A percentile compares a stretch with the other conserved stretches of the same genome.
phyloP scores from a whole-genome alignment of 2,797 vertebrate species.

The Chlorospingus semifuscus region DNA sequence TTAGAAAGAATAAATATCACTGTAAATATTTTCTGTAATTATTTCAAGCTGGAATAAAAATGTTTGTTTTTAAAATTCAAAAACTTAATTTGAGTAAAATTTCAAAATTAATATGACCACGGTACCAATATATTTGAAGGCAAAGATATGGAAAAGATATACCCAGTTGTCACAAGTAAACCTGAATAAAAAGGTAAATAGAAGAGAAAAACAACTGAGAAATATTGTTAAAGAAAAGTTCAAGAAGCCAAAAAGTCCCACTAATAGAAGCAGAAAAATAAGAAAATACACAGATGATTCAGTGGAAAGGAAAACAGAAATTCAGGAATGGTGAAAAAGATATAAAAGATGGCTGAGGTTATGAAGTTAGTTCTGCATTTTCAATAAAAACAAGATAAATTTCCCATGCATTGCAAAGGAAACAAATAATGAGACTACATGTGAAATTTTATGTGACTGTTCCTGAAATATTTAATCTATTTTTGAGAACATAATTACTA shows the following conservation, averaged over 20 bases:
- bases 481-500: constrained; percentile 25
- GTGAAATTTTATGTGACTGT: not conserved
- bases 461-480: constrained; percentile 19
- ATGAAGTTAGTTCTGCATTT: not conserved
- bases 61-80: not conserved
- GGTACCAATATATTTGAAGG: not conserved
- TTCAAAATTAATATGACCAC: not conserved
- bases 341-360: not conserved
- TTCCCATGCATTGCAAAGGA: not conserved
- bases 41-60: not conserved
- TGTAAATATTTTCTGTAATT: not conserved
- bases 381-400: not conserved
- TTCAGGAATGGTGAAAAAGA: not conserved
- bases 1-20: not conserved
- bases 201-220: not conserved
- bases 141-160: not conserved
- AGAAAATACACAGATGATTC: not conserved
- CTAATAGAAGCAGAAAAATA: not conserved
- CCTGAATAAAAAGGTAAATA: not conserved
- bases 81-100: not conserved
- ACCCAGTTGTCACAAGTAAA: not conserved
- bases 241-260: not conserved
- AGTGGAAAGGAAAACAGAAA: not conserved
- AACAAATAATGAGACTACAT: not conserved
- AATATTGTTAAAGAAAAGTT: not conserved